These are phyloP conservation scores for Mythimna albipuncta DNA, from an alignment of 2,888 invertebrate genomes.

Conservation along the genomic window DNA sequence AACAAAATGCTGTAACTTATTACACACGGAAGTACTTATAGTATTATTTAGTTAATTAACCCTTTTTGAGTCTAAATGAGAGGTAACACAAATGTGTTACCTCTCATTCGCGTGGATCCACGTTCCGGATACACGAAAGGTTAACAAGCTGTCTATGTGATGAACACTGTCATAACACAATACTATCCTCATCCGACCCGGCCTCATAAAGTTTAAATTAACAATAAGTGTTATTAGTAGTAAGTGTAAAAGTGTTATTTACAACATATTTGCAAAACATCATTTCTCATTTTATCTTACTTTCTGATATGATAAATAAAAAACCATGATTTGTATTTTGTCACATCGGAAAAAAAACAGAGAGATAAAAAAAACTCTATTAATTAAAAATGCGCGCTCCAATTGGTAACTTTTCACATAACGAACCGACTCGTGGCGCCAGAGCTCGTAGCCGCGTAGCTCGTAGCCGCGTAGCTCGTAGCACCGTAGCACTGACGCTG, in stretches of 20 bases:
- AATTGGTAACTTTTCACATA: conserved; percentile 61
- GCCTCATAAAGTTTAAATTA: no score
- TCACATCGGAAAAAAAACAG: conserved; percentile 21
- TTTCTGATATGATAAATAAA: conserved; percentile 1
- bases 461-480: conserved; percentile 7
- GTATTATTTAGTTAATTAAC: background rate
- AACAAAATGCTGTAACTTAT: background rate
- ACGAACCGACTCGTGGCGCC: conserved; percentile 41
- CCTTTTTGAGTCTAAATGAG: background rate
- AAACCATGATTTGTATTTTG: conserved; percentile 10
- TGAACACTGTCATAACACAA: background rate
- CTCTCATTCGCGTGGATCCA: no score
- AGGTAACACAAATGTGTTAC: no score
- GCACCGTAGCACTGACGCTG: conserved; percentile 44
- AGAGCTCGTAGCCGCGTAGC: conserved; percentile 40
- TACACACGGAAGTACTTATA: background rate
- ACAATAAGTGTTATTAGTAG: no score
- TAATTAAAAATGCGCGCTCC: conserved; percentile 67
- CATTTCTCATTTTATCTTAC: no score
- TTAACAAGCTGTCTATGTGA: background rate
- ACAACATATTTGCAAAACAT: no score
- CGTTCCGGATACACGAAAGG: no score
- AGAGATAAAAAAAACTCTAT: conserved; percentile 55
- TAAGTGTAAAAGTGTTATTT: no score
- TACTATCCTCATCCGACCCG: background rate